These are phyloP conservation scores for Ischnus inquisitorius DNA, from an alignment of 2,888 invertebrate genomes.

Conservation along the genomic window DNA sequence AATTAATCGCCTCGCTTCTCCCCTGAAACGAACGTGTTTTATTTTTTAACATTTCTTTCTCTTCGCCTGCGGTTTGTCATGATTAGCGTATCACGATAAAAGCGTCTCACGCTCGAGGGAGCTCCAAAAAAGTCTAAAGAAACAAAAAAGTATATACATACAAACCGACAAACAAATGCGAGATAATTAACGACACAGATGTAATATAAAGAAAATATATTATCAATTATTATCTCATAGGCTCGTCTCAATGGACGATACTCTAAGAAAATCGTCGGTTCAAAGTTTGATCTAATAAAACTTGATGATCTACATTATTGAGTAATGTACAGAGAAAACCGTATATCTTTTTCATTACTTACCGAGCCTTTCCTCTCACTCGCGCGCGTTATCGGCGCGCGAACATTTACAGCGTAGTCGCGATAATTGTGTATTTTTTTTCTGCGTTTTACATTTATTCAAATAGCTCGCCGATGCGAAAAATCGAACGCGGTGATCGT, in stretches of 20 bases:
- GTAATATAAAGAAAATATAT: slow-evolving; percentile 60
- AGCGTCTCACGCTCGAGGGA: slow-evolving; percentile 2
- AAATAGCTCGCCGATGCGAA: slow-evolving; percentile 12
- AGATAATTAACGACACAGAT: slow-evolving; percentile 47
- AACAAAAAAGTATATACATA: not conserved
- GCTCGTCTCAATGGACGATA: slow-evolving; percentile 44
- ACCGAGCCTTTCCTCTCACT: slow-evolving; percentile 22
- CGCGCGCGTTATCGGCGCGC: not conserved
- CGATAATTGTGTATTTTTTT: not conserved
- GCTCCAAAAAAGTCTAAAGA: slow-evolving; percentile 5
- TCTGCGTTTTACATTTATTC: not conserved
- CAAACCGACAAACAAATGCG: slow-evolving; percentile 19
- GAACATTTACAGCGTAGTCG: slow-evolving; percentile 13
- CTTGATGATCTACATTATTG: slow-evolving; percentile 60
- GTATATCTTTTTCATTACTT: slow-evolving; percentile 10
- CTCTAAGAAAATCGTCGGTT: slow-evolving; percentile 39
- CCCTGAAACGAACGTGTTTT: not conserved
- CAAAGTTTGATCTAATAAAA: slow-evolving; percentile 57
- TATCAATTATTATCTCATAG: slow-evolving; percentile 56
- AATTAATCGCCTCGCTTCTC: not conserved
- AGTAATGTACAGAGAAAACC: slow-evolving; percentile 60
- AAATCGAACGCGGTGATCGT: not conserved
- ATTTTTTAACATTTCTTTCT: not conserved
- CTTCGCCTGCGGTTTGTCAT: slow-evolving; percentile 8
- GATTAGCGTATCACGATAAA: slow-evolving; percentile 12